phyloP scores from a whole-genome alignment of 2,888 invertebrate species.

The Melieria omissa region DNA sequence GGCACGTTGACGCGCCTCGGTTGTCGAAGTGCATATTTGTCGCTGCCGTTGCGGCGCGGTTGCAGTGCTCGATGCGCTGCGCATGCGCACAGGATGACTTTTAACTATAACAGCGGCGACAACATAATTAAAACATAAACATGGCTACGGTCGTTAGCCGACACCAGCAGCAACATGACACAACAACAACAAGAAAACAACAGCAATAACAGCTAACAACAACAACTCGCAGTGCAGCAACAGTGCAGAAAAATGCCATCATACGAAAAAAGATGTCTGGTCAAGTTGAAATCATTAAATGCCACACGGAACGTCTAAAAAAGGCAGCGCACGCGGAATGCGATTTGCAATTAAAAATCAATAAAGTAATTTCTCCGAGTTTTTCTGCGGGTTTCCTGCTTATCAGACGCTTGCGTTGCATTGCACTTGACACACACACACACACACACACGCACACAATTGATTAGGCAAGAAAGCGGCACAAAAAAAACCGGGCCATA shows the following conservation, averaged over 20 bases:
- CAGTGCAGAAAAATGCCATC: not conserved
- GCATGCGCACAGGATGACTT: slow-evolving; percentile 19
- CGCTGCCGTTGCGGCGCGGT: not conserved
- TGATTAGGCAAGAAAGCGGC: too few relatives aligned
- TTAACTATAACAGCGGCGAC: slow-evolving; percentile 30
- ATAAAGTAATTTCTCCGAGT: slow-evolving; percentile 46
- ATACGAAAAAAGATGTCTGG: slow-evolving; percentile 31
- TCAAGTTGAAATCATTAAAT: slow-evolving; percentile 26
- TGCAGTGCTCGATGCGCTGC: not conserved
- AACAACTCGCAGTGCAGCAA: too few relatives aligned
- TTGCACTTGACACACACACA: not conserved
- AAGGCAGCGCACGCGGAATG: slow-evolving; percentile 47
- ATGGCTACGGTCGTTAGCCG: slow-evolving; percentile 7
- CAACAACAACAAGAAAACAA: not conserved
- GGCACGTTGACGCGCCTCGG: not conserved
- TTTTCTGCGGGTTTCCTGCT: not conserved
- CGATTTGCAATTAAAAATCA: slow-evolving; percentile 61
- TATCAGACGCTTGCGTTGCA: not conserved
- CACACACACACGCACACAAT: too few relatives aligned
- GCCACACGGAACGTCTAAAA: slow-evolving; percentile 5
- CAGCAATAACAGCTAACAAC: not conserved
- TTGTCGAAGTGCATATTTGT: not conserved
- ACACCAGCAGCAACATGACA: not conserved
- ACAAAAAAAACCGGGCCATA: not conserved
- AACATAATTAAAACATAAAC: slow-evolving; percentile 36